A percentile compares a stretch with the other conserved stretches of the same genome.
Conservation (phyloP, 2,113 vertebrate species). For the Atractosteus spatula region DNA sequence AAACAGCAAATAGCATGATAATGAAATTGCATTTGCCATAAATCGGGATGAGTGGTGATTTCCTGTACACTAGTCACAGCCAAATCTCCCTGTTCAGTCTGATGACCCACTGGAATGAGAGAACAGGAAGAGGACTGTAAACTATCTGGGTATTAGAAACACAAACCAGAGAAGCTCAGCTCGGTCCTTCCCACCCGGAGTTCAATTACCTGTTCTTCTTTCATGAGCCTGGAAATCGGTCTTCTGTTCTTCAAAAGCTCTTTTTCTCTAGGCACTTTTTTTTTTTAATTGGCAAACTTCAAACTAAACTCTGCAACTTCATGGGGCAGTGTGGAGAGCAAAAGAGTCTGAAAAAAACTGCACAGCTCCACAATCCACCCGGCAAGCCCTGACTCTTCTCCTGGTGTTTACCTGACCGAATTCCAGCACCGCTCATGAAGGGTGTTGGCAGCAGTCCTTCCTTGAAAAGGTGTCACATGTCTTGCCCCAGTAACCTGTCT, state of each 20-base stretch:
- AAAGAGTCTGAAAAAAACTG: background rate
- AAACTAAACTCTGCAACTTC: background rate
- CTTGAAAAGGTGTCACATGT: slow-evolving; percentile 35
- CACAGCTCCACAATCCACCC: slow-evolving; percentile 24
- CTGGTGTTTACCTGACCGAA: slow-evolving; percentile 36
- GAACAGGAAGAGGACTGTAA: background rate
- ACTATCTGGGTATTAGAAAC: background rate
- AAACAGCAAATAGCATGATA: background rate
- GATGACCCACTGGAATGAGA: slow-evolving; percentile 11
- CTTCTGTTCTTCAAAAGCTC: background rate
- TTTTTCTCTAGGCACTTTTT: slow-evolving; percentile 3
- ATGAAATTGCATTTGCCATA: slow-evolving; percentile 16
- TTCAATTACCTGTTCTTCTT: slow-evolving; percentile 54
- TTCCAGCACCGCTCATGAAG: slow-evolving; percentile 32
- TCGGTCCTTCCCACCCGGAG: slow-evolving; percentile 47
- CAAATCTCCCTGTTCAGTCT: background rate
- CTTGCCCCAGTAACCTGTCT: slow-evolving; percentile 46
- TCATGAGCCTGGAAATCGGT: slow-evolving; percentile 41
- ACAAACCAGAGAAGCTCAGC: background rate
- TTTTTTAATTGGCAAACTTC: slow-evolving; percentile 21
- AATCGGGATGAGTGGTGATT: slow-evolving; percentile 5
- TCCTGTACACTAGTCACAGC: background rate
- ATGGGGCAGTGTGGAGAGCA: slow-evolving; percentile 5
- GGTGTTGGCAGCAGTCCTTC: slow-evolving; percentile 37
- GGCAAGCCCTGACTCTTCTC: slow-evolving; percentile 43